These are phyloP conservation scores for Cassiopea xamachana DNA, from an alignment of 30 jellyfish, hydroid and myxozoan species.

Conservation along the genomic window DNA sequence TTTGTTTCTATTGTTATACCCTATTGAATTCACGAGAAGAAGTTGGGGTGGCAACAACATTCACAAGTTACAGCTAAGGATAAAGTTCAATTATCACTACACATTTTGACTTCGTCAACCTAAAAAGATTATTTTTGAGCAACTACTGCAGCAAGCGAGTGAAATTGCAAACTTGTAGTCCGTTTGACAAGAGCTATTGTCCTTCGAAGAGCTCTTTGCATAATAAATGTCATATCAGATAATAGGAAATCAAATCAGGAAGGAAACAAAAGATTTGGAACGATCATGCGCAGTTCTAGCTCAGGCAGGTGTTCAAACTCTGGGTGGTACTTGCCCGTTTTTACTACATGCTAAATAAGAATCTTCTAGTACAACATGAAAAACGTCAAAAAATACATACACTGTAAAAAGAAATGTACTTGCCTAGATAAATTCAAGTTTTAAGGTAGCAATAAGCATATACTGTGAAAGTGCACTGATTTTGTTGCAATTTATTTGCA, in stretches of 20 bases:
- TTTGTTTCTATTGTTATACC: not conserved
- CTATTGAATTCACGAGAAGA: not conserved
- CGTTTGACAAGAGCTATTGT: not conserved
- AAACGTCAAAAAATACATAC: constrained; percentile 8
- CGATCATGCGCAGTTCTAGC: constrained; percentile 57
- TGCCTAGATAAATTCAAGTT: no score
- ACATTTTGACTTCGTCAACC: not conserved
- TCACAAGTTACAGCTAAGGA: not conserved
- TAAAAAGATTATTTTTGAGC: not conserved
- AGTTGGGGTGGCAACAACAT: not conserved
- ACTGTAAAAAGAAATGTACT: no score
- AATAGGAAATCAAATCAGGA: not conserved
- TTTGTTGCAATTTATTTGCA: not conserved
- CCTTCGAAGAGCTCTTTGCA: not conserved
- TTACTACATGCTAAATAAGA: constrained; percentile 12
- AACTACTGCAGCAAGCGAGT: not conserved
- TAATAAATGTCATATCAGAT: not conserved
- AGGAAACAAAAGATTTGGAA: not conserved
- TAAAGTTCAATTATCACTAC: not conserved
- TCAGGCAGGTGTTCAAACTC: constrained; percentile 54
- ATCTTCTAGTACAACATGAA: constrained; percentile 3
- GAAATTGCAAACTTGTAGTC: not conserved
- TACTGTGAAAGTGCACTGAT: not conserved
- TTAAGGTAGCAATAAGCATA: no score
- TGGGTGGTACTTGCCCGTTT: constrained; percentile 47